These are phyloP conservation scores for Thereva unica DNA, from an alignment of 2,888 invertebrate genomes.

Conservation along the genomic window DNA sequence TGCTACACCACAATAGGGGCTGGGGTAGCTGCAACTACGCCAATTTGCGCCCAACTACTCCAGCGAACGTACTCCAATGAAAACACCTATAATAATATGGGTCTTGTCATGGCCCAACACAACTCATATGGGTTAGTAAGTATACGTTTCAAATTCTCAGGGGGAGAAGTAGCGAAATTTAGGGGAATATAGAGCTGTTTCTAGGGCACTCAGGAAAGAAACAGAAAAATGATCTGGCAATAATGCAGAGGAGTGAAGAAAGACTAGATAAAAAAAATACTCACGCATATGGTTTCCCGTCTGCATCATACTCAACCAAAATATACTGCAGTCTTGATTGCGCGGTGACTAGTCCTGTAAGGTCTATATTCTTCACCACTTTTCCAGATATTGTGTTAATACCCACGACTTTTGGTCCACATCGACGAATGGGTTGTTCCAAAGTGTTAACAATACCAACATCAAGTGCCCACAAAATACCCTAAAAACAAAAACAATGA, in stretches of 20 bases:
- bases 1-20: too few relatives aligned
- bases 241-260: neutral
- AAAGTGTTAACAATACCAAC: constrained; percentile 65
- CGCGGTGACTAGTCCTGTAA: constrained; percentile 60
- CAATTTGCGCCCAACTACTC: too few relatives aligned
- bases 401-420: constrained; percentile 66
- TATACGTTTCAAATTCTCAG: too few relatives aligned
- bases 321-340: constrained; percentile 64
- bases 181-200: too few relatives aligned
- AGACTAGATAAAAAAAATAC: constrained; percentile 44
- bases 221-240: neutral
- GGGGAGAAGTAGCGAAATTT: too few relatives aligned
- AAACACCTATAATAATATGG: too few relatives aligned
- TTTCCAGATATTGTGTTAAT: constrained; percentile 63
- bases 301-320: constrained; percentile 62
- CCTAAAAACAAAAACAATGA: constrained; percentile 47
- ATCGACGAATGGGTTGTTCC: constrained; percentile 63
- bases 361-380: constrained; percentile 64
- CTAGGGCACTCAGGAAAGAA: too few relatives aligned
- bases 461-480: constrained; percentile 66
- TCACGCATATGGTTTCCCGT: constrained; percentile 59
- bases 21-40: too few relatives aligned
- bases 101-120: too few relatives aligned
- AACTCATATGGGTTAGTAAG: too few relatives aligned
- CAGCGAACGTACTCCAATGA: too few relatives aligned